phyloP scores from a whole-genome alignment of 2,888 invertebrate species.

The Cybosia mesomella region DNA sequence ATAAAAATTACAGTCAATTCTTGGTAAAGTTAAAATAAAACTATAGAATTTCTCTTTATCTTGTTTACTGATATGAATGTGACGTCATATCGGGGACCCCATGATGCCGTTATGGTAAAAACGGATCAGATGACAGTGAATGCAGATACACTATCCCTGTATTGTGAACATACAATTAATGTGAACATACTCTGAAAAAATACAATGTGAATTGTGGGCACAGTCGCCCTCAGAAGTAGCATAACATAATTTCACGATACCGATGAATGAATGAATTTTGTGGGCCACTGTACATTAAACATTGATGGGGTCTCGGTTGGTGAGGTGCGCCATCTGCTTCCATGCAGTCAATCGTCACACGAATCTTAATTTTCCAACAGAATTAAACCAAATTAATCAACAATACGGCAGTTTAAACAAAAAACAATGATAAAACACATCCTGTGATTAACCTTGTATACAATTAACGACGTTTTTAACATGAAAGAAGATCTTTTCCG shows the following conservation, averaged over 20 bases:
- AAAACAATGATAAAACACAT: slow-evolving; percentile 16
- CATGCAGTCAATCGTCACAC: background rate
- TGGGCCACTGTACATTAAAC: too few relatives aligned
- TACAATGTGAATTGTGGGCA: too few relatives aligned
- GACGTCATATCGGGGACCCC: too few relatives aligned
- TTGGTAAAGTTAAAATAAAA: background rate
- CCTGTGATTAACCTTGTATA: slow-evolving; percentile 20
- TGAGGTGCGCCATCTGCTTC: background rate
- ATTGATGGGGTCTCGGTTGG: background rate
- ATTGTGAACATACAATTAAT: background rate
- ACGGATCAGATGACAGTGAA: too few relatives aligned
- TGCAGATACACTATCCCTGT: background rate
- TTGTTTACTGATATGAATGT: background rate
- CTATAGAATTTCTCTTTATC: background rate
- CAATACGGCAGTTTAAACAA: background rate
- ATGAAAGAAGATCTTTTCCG: slow-evolving; percentile 19
- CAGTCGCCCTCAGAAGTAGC: background rate
- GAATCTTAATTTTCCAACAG: background rate
- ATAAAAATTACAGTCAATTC: too few relatives aligned
- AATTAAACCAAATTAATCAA: background rate
- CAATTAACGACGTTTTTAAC: slow-evolving; percentile 17
- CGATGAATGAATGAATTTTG: too few relatives aligned
- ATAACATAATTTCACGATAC: too few relatives aligned
- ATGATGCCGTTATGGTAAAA: too few relatives aligned
- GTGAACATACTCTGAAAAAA: background rate